phyloP scores from a whole-genome alignment of 2,797 vertebrate species.

The Monodelphis domestica region DNA sequence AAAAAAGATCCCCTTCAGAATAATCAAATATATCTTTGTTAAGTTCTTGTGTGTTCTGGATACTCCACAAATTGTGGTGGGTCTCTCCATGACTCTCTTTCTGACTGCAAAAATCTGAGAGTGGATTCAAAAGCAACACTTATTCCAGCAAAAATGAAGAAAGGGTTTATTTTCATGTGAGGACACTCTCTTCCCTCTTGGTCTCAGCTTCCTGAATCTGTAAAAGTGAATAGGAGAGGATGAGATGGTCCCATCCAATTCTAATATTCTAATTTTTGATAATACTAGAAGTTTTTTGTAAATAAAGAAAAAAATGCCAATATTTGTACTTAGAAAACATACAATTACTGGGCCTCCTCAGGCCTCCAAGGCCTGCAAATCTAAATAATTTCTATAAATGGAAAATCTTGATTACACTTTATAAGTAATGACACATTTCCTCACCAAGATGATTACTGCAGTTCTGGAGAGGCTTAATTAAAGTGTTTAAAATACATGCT shows the following conservation, averaged over 20 bases:
- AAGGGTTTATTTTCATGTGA: neutral
- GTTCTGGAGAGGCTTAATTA: neutral
- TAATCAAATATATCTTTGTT: neutral
- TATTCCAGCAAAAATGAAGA: neutral
- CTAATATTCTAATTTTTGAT: neutral
- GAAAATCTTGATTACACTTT: slow-evolving; percentile 4
- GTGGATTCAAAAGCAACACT: neutral
- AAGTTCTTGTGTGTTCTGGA: neutral
- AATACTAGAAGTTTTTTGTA: slow-evolving; percentile 7
- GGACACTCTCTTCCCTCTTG: neutral
- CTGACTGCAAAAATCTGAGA: neutral
- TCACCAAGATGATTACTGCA: neutral
- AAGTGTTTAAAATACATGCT: slow-evolving; percentile 3
- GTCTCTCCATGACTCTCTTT: neutral
- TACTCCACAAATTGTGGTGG: neutral
- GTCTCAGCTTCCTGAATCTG: neutral
- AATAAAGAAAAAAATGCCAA: slow-evolving; percentile 28
- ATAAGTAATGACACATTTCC: neutral
- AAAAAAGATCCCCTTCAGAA: neutral
- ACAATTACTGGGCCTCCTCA: slow-evolving; percentile 8
- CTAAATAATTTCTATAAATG: slow-evolving; percentile 3
- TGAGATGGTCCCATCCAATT: neutral
- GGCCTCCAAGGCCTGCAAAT: neutral
- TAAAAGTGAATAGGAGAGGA: neutral
- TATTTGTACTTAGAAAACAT: neutral